phyloP scores from a whole-genome alignment of 2,888 invertebrate species.

The Caprella mutica region DNA sequence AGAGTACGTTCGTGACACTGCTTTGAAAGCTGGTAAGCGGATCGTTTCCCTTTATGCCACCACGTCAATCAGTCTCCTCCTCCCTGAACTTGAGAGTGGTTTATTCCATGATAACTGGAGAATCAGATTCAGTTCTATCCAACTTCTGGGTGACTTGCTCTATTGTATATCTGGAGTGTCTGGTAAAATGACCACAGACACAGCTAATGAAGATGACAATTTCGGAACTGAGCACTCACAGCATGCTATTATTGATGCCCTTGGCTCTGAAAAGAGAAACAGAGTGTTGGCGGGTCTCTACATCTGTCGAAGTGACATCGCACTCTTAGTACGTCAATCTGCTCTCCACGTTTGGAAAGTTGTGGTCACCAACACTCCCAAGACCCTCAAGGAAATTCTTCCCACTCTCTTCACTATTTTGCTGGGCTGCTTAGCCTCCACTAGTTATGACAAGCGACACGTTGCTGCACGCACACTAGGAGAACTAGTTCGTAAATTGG shows the following conservation, averaged over 20 bases:
- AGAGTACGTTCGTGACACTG: constrained; percentile 96
- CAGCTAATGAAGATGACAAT: constrained; percentile 95
- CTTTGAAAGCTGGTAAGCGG: constrained; percentile 87
- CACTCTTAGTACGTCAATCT: constrained; percentile 90
- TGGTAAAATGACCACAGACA: constrained; percentile 98
- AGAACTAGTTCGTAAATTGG: constrained; percentile 90
- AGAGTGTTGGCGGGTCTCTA: constrained; percentile 87
- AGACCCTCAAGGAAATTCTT: constrained; percentile 88
- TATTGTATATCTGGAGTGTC: constrained; percentile 95
- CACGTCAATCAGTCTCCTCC: constrained; percentile 76
- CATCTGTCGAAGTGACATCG: constrained; percentile 94
- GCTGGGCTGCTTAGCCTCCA: constrained; percentile 86
- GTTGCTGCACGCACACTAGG: constrained; percentile 93
- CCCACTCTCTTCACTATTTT: constrained; percentile 84
- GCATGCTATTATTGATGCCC: constrained; percentile 67
- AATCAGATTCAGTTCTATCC: constrained; percentile 54
- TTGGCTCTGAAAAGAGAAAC: constrained; percentile 82
- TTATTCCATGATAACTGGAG: constrained; percentile 98
- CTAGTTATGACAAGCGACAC: constrained; percentile 90
- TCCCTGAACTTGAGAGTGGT: constrained; percentile 88
- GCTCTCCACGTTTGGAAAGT: constrained; percentile 96
- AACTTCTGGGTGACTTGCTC: constrained; percentile 55
- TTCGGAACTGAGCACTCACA: constrained; percentile 96
- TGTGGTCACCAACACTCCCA: constrained; percentile 47
- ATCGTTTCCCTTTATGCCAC: constrained; percentile 95